Evolutionary conservation across 2,888 invertebrate genomes (phyloP).

Genomic region (Alviniconcha strummeri): DNA sequence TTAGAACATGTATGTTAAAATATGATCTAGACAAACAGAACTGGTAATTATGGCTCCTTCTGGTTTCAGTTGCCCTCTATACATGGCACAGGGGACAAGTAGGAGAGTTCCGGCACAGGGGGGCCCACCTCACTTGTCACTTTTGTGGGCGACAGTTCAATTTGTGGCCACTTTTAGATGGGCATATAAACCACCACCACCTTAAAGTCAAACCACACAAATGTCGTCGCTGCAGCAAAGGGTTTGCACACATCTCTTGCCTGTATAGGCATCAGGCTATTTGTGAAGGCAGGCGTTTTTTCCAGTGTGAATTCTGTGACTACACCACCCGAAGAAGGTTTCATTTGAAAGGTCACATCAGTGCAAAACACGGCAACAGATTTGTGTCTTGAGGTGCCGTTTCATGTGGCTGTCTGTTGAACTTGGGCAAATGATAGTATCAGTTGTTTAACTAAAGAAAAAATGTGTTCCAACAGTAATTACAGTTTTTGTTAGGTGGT

Average conservation of each 20-base stretch:
- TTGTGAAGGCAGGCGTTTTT: conserved; percentile 31
- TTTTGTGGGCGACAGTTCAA: conserved; percentile 29
- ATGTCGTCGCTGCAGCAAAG: conserved; percentile 36
- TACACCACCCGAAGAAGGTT: conserved; percentile 19
- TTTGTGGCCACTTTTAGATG: conserved; percentile 36
- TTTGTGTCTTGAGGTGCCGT: neutral
- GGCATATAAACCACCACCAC: conserved; percentile 41
- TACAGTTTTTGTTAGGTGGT: neutral
- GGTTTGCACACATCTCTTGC: conserved; percentile 39
- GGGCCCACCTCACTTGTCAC: conserved; percentile 14
- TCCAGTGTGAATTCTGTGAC: conserved; percentile 27
- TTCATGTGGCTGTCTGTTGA: neutral
- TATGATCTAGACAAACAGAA: neutral
- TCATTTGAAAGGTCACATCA: conserved; percentile 15
- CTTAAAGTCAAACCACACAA: conserved; percentile 40
- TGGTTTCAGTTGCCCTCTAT: conserved; percentile 15
- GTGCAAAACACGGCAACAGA: neutral
- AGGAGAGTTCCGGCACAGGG: neutral
- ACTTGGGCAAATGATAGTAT: neutral
- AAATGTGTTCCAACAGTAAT: neutral
- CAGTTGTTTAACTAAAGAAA: neutral
- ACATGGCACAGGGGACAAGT: conserved; percentile 1
- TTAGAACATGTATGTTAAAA: too few species aligned
- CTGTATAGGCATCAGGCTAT: conserved; percentile 30
- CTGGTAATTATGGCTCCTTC: neutral